Evolutionary conservation across 2,113 vertebrate species (phyloP), one percentile per base, ranked within the genome.

Genomic region (Holacanthus passer): DNA sequence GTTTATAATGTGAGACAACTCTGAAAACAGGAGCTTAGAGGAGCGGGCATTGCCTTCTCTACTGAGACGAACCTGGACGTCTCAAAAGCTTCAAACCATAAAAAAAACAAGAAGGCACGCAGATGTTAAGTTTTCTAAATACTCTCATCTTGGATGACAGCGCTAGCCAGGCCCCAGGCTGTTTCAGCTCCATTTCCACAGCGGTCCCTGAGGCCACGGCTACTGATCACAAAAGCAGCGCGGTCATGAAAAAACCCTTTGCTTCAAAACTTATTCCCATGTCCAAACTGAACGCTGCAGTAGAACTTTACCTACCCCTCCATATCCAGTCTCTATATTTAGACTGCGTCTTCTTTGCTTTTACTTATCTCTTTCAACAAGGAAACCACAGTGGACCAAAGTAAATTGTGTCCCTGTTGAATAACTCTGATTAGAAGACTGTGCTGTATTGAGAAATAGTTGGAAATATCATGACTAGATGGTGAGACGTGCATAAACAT

Each of bases 311-410:
- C 73, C 73, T 73, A 17, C 59, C n/a, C 14, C 24, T 81, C 63
- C 37, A 29, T 27, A 75, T 41, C 32, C 68, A 64, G 29, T 22
- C 43, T 76, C 58, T 76, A 69, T 64, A 52, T 74, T 77, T 71
- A 73, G 52, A 58, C 69, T 71, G 64, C 6, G 53, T 72, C 8
- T 69, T 83, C 32, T 69, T 66, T 72, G 52, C 63, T 68, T 77
- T 76, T 29, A 56, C 63, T 79, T 77, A 79, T 82, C 73, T 79
- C 48, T 84, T 64, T 86, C 60, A 74, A 60, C 45, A 41, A 68
- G 53, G 20, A 78, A 83, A 53, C 72, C 45, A 69, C 59, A 0
- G 29, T 16, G 47, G 52, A 50, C 39, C 39, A 50, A 43, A 62
- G 73, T 55, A 81, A 72, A 75, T 22, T 3, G 43, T 78, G 59